Percentiles rank a stretch among this genome's conserved stretches.
phyloP scores from a whole-genome alignment of 2,888 invertebrate genomes.

The Volucella inanis region DNA sequence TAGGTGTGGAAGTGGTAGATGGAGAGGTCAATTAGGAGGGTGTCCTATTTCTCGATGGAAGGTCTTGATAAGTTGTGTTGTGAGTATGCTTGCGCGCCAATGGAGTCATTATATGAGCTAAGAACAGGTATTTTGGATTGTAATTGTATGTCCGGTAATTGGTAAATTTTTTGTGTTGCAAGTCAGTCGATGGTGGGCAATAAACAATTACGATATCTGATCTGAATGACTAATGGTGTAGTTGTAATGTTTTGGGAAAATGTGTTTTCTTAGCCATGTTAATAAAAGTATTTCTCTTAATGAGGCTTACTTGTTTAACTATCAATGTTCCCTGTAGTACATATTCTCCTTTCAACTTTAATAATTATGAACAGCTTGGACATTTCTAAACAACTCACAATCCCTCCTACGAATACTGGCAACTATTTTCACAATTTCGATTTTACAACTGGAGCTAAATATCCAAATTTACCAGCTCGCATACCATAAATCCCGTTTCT shows the following conservation, averaged over 20 bases:
- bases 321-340: no score
- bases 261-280: neutral
- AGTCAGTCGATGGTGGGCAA: slow-evolving; percentile 4
- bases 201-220: slow-evolving; percentile 43
- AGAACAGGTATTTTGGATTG: slow-evolving; percentile 54
- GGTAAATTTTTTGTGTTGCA: slow-evolving; percentile 48
- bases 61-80: slow-evolving; percentile 31
- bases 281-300: no score
- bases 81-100: slow-evolving; percentile 29
- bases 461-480: no score
- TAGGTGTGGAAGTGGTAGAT: neutral
- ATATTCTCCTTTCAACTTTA: no score
- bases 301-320: no score
- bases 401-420: no score
- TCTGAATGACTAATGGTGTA: slow-evolving; percentile 53
- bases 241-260: neutral
- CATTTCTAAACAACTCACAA: no score
- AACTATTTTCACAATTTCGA: no score
- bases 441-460: no score
- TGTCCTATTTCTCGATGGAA: slow-evolving; percentile 37
- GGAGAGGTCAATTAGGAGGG: slow-evolving; percentile 46
- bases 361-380: no score
- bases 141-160: slow-evolving; percentile 57
- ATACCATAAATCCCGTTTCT: no score
- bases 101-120: slow-evolving; percentile 58